Base-by-base conservation (phyloP, 64 coral and sea anemone genomes). In the Stylophora pistillata region DNA sequence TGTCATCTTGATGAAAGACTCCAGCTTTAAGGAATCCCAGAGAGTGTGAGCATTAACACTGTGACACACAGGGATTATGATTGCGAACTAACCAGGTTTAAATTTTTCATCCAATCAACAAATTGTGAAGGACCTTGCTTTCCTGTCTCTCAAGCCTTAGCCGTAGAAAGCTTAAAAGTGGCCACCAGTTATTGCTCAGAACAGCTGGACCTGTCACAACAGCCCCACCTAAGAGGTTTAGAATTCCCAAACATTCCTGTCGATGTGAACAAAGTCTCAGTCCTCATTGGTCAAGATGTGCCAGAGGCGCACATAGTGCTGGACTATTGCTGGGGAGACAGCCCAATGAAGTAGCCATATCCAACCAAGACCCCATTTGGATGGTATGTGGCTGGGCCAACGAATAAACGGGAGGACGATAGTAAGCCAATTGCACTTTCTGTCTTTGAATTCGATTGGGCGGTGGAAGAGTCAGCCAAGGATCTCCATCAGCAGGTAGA, bases 261-360 rank as follows among this genome's bases (percentile, higher is more conserved):
- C 16, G 85, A 81, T 25, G 29, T 88, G 57, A 56, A 70, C 65
- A 30, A 87, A 59, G 78, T 94, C 12, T 94, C 92, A 55, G 77
- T 90, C n/a, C 82, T 90, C 11, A 83, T 90, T 56, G 93, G 88
- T 28, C 65, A 94, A 57, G 93, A 90, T 75, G 93, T 94, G 31
- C 88, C 93, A 81, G 74, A 87, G 57, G 87, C 87, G 13, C 87
- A 94, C 77, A 34, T 86, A 58, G 92, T 94, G 13, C n/a, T 86
- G 9, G 80, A 90, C 1, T 85, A 93, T 15, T 70, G 79, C 27
- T 93, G 86, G 78, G 86, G 78, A 25, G 86, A 94, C 73, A 33
- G 74, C 52, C 87, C 79, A 17, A 61, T 31, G 71, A 84, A 71
- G 72, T 61, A 94, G 78, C 86, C 60, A 13, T 94, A 94, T 73